Conservation (phyloP, 2,113 vertebrate species). For the Capricornis sumatraensis region DNA sequence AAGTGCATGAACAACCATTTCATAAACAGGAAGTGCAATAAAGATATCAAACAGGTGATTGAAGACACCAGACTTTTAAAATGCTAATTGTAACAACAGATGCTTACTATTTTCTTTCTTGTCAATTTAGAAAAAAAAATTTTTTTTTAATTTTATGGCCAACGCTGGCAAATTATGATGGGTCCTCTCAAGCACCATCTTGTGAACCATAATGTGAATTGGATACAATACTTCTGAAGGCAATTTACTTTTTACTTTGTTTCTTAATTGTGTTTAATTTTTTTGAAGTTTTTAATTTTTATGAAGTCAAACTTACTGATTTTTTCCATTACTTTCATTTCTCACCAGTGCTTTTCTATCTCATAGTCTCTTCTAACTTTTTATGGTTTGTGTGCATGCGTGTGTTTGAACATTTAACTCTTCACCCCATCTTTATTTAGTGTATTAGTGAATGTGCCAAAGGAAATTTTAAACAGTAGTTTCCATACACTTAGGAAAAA, state of each 20-base stretch:
- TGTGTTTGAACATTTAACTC: not conserved
- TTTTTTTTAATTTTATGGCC: not conserved
- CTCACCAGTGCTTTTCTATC: not conserved
- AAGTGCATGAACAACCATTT: not conserved
- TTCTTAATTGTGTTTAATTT: not conserved
- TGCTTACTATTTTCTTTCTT: not conserved
- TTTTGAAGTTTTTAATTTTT: not conserved
- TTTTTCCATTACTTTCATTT: not conserved
- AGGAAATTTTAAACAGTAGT: not conserved
- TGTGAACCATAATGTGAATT: not conserved
- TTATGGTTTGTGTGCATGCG: not conserved
- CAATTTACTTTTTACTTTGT: not conserved
- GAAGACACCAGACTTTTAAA: not conserved
- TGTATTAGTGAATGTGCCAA: not conserved
- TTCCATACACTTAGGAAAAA: not conserved
- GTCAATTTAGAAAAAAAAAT: not conserved
- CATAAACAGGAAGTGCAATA: not conserved
- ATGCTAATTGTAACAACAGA: conserved; percentile 16
- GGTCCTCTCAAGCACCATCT: not conserved
- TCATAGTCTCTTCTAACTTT: not conserved
- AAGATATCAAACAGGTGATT: not conserved
- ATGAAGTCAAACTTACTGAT: not conserved
- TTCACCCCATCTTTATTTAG: not conserved
- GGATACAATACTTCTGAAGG: not conserved
- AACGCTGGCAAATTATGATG: not conserved